phyloP scores from a whole-genome alignment of 2,113 vertebrate species.

The Tenrec ecaudatus region DNA sequence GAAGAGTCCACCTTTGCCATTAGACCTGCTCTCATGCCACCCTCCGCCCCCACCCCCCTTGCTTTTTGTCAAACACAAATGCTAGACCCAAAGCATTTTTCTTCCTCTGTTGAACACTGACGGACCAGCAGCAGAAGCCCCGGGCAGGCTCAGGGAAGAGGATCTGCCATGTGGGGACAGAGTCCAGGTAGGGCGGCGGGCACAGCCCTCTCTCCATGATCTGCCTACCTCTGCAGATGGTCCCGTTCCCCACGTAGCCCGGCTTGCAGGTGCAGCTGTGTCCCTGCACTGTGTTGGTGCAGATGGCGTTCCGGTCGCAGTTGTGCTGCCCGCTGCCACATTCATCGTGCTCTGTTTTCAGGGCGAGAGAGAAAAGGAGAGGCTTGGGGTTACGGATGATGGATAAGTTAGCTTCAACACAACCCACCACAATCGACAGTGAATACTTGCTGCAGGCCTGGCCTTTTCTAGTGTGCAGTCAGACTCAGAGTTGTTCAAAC shows the following conservation, averaged over 20 bases:
- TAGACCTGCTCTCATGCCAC: not conserved
- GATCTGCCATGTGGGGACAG: rapidly evolving
- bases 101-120: conserved; percentile 44
- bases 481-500: not conserved
- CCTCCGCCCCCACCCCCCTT: rapidly evolving
- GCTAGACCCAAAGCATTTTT: conserved; percentile 76
- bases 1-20: not conserved
- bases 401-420: conserved; percentile 28
- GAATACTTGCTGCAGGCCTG: not conserved
- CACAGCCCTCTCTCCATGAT: rapidly evolving
- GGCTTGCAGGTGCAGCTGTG: conserved; percentile 98
- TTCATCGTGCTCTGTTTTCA: conserved; percentile 92
- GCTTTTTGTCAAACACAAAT: conserved; percentile 29
- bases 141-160: not conserved
- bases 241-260: conserved; percentile 95
- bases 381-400: not conserved
- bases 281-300: conserved; percentile 95
- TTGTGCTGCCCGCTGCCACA: conserved; percentile 90
- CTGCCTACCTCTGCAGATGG: conserved; percentile 93
- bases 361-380: conserved; percentile 16
- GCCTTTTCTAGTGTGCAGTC: not conserved
- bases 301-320: conserved; percentile 96
- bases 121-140: not conserved
- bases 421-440: not conserved
- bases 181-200: not conserved